Conservation (phyloP, 2,113 vertebrate genomes). For the Atrichornis clamosus region DNA sequence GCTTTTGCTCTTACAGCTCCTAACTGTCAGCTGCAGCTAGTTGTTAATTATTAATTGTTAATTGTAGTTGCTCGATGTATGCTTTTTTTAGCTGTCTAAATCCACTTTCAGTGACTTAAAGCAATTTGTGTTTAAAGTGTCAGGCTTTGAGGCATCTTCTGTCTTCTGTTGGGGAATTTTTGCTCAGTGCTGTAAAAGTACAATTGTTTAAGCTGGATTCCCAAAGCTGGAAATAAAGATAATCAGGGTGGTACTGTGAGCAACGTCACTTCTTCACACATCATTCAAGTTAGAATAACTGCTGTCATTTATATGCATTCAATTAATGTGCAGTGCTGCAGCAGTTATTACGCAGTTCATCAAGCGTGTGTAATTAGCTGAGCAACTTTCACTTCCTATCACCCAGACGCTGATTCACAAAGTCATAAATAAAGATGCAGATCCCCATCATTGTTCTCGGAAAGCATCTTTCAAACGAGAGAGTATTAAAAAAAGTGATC, state of each 20-base stretch:
- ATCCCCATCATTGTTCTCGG: slow-evolving; percentile 42
- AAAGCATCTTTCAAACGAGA: slow-evolving; percentile 26
- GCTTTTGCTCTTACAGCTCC: background rate
- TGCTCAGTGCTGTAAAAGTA: background rate
- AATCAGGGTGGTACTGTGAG: slow-evolving; percentile 26
- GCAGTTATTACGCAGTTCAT: slow-evolving; percentile 75
- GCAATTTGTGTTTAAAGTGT: background rate
- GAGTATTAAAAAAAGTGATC: background rate
- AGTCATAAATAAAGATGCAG: slow-evolving; percentile 80
- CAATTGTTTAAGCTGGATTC: background rate
- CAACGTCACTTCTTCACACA: slow-evolving; percentile 37
- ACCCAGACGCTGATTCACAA: slow-evolving; percentile 73
- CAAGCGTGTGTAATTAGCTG: slow-evolving; percentile 80
- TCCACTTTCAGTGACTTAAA: background rate
- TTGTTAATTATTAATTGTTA: background rate
- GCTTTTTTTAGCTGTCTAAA: background rate
- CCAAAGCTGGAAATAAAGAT: slow-evolving; percentile 1
- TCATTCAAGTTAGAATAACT: slow-evolving; percentile 67
- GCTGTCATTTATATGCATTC: slow-evolving; percentile 75
- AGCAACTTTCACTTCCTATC: slow-evolving; percentile 77
- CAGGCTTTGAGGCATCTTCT: background rate
- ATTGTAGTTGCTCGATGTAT: background rate
- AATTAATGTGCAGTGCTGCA: slow-evolving; percentile 66
- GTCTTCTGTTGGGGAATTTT: background rate
- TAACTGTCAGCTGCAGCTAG: background rate